phyloP scores from a whole-genome alignment of 2,113 vertebrate species.

The Gallinago paraguaiae region DNA sequence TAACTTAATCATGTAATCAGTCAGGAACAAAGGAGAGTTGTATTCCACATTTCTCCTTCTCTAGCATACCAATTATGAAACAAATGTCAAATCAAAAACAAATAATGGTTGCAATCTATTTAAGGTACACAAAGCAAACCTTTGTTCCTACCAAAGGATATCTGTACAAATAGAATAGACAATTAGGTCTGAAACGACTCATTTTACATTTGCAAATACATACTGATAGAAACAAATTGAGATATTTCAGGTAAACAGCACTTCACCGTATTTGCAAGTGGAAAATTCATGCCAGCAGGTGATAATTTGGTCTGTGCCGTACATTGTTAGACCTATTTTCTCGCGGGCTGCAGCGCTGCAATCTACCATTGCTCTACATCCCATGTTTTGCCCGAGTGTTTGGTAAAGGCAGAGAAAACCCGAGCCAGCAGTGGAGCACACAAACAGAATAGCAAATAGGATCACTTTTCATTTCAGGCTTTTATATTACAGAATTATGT shows the following conservation, averaged over 20 bases:
- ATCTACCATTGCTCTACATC: neutral
- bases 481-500: conserved; percentile 1
- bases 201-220: neutral
- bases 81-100: neutral
- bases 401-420: neutral
- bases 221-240: neutral
- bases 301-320: neutral
- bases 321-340: neutral
- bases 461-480: conserved; percentile 1
- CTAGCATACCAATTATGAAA: neutral
- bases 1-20: neutral
- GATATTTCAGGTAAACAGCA: neutral
- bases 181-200: neutral
- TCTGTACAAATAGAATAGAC: neutral
- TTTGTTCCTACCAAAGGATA: neutral
- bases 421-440: neutral
- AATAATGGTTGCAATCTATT: neutral
- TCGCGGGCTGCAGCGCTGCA: neutral
- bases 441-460: conserved; percentile 22
- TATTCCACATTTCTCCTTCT: neutral
- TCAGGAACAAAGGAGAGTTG: neutral
- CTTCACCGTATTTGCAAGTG: neutral
- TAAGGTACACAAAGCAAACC: neutral
- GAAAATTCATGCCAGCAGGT: neutral
- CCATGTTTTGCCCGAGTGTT: neutral